These are phyloP conservation scores for Champsocephalus esox DNA, from an alignment of 2,797 vertebrate genomes.

Conservation along the genomic window DNA sequence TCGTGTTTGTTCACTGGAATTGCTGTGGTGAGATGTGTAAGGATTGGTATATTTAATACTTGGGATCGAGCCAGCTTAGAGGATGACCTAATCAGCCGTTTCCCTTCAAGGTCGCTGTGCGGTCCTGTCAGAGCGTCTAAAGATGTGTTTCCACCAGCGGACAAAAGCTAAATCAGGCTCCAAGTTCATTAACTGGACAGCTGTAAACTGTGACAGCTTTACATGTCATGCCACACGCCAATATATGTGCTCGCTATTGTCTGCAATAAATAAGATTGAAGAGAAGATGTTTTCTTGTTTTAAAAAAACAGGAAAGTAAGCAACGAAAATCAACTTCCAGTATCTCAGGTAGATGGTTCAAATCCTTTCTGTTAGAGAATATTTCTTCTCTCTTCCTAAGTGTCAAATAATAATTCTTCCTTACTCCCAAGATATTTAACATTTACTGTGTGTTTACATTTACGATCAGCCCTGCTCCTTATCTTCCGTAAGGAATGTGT, in stretches of 20 bases:
- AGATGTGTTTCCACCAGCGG: constrained; percentile 48
- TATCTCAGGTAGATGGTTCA: not conserved
- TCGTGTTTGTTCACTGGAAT: constrained; percentile 73
- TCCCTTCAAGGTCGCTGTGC: constrained; percentile 72
- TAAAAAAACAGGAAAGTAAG: not conserved
- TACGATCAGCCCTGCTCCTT: too few species aligned
- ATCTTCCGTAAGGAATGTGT: too few species aligned
- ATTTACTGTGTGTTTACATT: too few species aligned
- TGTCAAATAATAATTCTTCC: too few species aligned
- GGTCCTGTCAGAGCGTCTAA: constrained; percentile 51
- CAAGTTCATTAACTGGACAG: constrained; percentile 67
- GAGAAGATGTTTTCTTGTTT: not conserved
- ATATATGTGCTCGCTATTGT: constrained; percentile 11
- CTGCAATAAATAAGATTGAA: not conserved
- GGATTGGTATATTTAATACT: constrained; percentile 74
- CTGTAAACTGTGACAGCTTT: constrained; percentile 40
- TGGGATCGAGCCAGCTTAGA: constrained; percentile 75
- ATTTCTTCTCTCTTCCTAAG: too few species aligned
- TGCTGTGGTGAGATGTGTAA: constrained; percentile 66
- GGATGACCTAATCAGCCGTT: constrained; percentile 80
- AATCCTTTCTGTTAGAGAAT: not conserved
- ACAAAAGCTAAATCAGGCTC: constrained; percentile 65
- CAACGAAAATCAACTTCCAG: not conserved
- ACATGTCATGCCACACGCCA: constrained; percentile 15
- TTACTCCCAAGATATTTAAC: too few species aligned